These are phyloP conservation scores for Frankliniella fusca DNA, from an alignment of 2,888 invertebrate species.

Conservation along the genomic window DNA sequence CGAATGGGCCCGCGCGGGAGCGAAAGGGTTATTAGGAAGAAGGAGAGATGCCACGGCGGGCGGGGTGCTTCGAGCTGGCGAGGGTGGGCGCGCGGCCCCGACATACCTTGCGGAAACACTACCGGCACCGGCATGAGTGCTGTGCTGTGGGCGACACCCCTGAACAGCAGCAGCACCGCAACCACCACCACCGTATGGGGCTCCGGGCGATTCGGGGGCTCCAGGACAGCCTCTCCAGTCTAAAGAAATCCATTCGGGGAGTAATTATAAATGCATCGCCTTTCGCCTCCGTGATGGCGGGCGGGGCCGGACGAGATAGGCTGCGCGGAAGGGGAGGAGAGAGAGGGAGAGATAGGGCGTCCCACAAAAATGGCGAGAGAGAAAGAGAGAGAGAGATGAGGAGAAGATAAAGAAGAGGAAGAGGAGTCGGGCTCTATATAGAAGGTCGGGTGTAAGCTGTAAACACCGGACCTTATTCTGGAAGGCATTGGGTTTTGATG, in stretches of 20 bases:
- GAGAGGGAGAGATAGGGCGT: not conserved
- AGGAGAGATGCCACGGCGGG: not conserved
- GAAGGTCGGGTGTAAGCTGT: not conserved
- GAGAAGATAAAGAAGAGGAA: too few relatives aligned
- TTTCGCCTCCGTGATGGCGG: not conserved
- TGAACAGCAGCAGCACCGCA: too few relatives aligned
- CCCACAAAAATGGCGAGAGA: not conserved
- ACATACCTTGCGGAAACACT: too few relatives aligned
- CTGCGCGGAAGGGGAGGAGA: not conserved
- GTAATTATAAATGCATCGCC: conserved; percentile 26
- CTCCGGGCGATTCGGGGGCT: too few relatives aligned
- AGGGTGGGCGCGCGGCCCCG: not conserved
- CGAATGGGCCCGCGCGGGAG: not conserved
- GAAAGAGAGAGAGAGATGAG: not conserved
- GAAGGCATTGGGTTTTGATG: conserved; percentile 3
- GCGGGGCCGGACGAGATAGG: not conserved
- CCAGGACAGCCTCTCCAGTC: not conserved
- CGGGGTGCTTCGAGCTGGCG: not conserved
- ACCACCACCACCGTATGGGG: too few relatives aligned
- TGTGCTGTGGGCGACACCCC: not conserved
- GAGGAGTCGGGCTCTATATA: too few relatives aligned
- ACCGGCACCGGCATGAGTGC: not conserved
- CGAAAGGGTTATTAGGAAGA: not conserved
- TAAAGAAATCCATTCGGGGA: conserved; percentile 13
- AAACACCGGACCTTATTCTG: conserved; percentile 21